Percentiles rank a stretch among this genome's conserved stretches.
Evolutionary conservation across 1,140 invertebrate species (phyloP).

Genomic region (Lepidotrigona ventralis): DNA sequence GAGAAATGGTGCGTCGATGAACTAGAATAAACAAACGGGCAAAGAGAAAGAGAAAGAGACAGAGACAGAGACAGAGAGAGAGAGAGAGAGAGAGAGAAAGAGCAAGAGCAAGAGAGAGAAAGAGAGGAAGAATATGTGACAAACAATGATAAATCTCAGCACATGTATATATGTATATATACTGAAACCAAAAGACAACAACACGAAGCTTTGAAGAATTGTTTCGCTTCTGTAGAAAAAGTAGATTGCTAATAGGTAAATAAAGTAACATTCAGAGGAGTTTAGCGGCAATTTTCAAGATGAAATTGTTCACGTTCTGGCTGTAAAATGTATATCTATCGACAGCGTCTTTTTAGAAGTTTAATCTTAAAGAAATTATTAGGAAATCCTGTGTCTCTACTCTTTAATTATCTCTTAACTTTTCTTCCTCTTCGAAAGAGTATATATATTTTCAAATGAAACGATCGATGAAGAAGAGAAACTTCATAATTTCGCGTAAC

Average conservation of each 20-base stretch:
- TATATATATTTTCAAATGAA: background rate
- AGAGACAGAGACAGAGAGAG: slow-evolving; percentile 57
- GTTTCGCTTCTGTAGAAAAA: slow-evolving; percentile 12
- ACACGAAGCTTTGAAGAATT: slow-evolving; percentile 28
- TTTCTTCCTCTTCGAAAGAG: background rate
- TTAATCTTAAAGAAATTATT: background rate
- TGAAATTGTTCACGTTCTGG: background rate
- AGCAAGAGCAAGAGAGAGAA: slow-evolving; percentile 51
- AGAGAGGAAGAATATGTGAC: slow-evolving; percentile 66
- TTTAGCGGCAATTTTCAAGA: background rate
- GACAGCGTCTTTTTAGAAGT: background rate
- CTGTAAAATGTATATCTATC: background rate
- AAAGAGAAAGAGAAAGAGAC: slow-evolving; percentile 51
- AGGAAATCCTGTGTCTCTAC: background rate
- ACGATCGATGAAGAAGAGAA: background rate
- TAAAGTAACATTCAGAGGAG: background rate
- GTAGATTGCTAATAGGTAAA: background rate
- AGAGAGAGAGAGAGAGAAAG: slow-evolving; percentile 56
- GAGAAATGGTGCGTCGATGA: slow-evolving; percentile 47
- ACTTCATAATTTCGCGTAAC: background rate
- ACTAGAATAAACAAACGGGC: slow-evolving; percentile 58
- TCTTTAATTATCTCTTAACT: background rate
- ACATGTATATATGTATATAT: background rate
- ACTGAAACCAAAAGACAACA: slow-evolving; percentile 1
- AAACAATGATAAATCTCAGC: slow-evolving; percentile 55